phyloP scores from a whole-genome alignment of 2,113 vertebrate genomes.

The Rhinolophus sinicus region DNA sequence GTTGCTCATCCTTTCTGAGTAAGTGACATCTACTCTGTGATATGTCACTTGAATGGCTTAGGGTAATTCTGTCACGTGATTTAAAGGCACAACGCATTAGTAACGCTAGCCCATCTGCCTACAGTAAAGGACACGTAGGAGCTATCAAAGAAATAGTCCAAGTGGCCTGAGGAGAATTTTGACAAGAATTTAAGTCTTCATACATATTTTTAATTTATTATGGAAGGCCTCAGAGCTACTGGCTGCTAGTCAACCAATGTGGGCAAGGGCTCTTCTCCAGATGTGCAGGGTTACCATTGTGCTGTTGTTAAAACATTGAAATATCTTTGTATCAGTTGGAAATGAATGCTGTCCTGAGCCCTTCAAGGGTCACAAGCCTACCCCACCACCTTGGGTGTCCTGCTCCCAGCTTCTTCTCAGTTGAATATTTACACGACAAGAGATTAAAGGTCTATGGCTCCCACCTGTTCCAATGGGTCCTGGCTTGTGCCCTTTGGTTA shows the following conservation, averaged over 20 bases:
- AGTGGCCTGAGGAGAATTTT: not conserved
- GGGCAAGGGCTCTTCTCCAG: not conserved
- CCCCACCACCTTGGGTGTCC: not conserved
- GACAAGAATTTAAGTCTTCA: not conserved
- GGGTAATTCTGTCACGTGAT: not conserved
- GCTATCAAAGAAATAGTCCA: not conserved
- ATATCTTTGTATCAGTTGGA: not conserved
- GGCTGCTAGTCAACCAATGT: not conserved
- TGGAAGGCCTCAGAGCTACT: not conserved
- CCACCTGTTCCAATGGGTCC: rapidly evolving
- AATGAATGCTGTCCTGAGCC: too few species aligned
- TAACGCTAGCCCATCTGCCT: rapidly evolving
- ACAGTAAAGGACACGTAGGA: not conserved
- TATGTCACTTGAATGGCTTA: not conserved
- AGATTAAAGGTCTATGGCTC: rapidly evolving
- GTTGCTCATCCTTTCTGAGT: not conserved
- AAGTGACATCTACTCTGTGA: not conserved
- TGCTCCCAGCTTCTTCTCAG: too few species aligned
- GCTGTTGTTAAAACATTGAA: not conserved
- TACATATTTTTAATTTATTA: not conserved
- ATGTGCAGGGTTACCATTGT: rapidly evolving
- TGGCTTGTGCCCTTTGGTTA: not conserved
- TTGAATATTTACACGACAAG: not conserved
- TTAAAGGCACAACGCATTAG: not conserved
- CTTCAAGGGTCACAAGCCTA: not conserved